Base-by-base conservation (phyloP, 2,888 invertebrate genomes). In the Physocephala rufipes region DNA sequence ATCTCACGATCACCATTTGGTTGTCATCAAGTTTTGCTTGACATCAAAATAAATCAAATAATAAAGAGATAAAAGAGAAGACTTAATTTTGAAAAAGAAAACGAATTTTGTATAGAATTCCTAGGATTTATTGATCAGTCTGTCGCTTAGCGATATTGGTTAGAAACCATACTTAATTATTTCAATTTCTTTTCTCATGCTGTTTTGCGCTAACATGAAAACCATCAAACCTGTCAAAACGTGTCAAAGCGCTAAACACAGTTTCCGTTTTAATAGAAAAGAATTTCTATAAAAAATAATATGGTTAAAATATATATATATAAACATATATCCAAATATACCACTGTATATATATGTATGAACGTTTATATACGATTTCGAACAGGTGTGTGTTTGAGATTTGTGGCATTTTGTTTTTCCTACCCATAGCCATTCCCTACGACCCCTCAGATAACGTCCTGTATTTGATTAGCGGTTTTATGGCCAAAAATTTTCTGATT, bases 381-480 rank as follows among this genome's bases (percentile, higher is more conserved):
- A 64, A 45, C 67, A 45, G 67, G 65, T 53, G 70, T 73, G 64
- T 69, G 24, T 63, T 53, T 64, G 26, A 19, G 49, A 67, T 59
- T 71, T 72, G 55, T 65, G 51, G 51, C 36, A 36, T 59, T 61
- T 28, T 9, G n/a, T 51, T 28, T 28, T 65, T 61, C 62, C 64
- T 73, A 61, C 68, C 55, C 59, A 58, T 66, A 66, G 67, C 59
- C 70, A 67, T 63, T 66, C 66, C n/a, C n/a, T n/a, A 16, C 19
- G 28, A 26, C n/a, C 53, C 58, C 64, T 36, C 66, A 36, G 49
- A 30, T 53, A 62, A 78, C 80, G 36, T 36, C 81, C 78, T 79
- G 80, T 79, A 79, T 80, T 83, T 82, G 82, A 82, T 82, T 82
- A 82, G 82, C 82, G 82, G 82, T 82, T 82, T 77, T 79, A 76